A percentile compares a stretch with the other conserved stretches of the same genome.
phyloP scores from a whole-genome alignment of 2,888 invertebrate species.

The Apeira syringaria region DNA sequence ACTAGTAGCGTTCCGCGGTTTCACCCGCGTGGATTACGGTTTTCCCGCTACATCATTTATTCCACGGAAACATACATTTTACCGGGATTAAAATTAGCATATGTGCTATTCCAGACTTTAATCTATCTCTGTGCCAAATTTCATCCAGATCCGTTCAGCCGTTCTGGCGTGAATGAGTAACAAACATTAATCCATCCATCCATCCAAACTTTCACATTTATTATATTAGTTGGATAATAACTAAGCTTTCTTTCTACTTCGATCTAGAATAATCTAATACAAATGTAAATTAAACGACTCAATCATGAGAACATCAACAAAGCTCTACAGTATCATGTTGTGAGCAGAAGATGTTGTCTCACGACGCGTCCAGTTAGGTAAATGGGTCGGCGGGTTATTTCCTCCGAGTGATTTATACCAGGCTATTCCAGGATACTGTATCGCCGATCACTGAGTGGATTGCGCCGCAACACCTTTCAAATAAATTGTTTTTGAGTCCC shows the following conservation, averaged over 20 bases:
- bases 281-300: conserved; percentile 28
- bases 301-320: conserved; percentile 36
- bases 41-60: no score
- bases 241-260: no score
- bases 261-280: conserved; percentile 6
- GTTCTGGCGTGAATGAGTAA: no score
- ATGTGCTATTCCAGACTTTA: no score
- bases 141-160: no score
- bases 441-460: conserved; percentile 73
- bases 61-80: no score
- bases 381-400: conserved; percentile 63
- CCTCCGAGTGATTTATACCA: conserved; percentile 69
- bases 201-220: conserved; percentile 12
- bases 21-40: no score
- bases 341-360: conserved; percentile 46
- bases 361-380: conserved; percentile 59
- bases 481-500: conserved; percentile 80
- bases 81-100: no score
- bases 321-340: conserved; percentile 50
- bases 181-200: no score
- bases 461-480: conserved; percentile 80
- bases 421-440: conserved; percentile 63
- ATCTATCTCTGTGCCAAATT: no score
- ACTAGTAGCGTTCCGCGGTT: no score
- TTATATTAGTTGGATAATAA: conserved; percentile 11